Conservation (phyloP, 2,888 invertebrate genomes). For the Amblyjoppa fuscipennis region DNA sequence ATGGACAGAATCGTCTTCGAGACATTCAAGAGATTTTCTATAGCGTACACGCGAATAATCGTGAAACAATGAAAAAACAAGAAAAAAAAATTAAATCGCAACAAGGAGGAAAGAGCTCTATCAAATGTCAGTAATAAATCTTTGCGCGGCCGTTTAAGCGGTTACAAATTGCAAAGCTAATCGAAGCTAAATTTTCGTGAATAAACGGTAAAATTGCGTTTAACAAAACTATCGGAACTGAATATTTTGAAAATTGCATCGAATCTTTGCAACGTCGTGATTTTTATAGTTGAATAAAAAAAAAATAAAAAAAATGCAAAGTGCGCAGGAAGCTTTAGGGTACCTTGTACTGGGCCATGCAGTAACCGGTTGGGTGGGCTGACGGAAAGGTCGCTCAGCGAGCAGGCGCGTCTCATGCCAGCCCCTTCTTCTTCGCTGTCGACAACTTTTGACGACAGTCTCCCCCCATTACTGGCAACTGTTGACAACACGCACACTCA, state of each 20-base stretch:
- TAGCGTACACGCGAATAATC: constrained; percentile 9
- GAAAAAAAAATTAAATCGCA: constrained; percentile 45
- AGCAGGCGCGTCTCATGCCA: constrained; percentile 92
- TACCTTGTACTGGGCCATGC: constrained; percentile 88
- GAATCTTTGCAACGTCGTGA: not conserved
- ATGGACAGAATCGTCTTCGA: not conserved
- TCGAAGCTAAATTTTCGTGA: not conserved
- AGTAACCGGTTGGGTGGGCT: constrained; percentile 88
- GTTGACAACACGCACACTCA: constrained; percentile 83
- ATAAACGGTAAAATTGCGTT: constrained; percentile 14
- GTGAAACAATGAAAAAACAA: constrained; percentile 31
- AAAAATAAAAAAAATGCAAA: constrained; percentile 32
- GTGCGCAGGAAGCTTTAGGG: constrained; percentile 73
- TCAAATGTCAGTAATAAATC: constrained; percentile 4
- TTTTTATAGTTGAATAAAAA: constrained; percentile 28
- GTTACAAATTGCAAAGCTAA: constrained; percentile 46
- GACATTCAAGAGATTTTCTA: constrained; percentile 5
- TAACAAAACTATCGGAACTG: constrained; percentile 14
- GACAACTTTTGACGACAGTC: constrained; percentile 82
- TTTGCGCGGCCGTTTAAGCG: constrained; percentile 45
- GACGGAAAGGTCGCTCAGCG: constrained; percentile 91
- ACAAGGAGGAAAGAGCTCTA: not conserved
- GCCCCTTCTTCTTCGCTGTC: constrained; percentile 85
- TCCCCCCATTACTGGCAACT: constrained; percentile 83
- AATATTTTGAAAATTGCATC: constrained; percentile 63